Base-by-base conservation (phyloP, 2,888 invertebrate species). In the Drosophila nr. perissopoda region DNA sequence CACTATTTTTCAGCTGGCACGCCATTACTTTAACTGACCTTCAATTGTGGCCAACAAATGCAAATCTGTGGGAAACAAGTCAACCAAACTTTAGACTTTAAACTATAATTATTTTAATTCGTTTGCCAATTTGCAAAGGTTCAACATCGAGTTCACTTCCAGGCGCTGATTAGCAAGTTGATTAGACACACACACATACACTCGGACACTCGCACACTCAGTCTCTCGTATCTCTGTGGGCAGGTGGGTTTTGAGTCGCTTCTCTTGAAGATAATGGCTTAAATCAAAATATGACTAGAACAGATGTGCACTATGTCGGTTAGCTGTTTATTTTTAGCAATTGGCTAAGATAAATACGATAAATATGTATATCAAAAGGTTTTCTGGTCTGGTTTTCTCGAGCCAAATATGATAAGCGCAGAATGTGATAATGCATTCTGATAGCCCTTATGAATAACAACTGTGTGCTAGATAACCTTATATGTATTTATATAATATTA, bases 121-220 rank as follows among this genome's bases (percentile, higher is more conserved):
- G 48, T 36, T 57, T 69, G 49, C 21, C 60, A 21, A n/a, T 48
- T 33, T 62, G 67, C 78, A 77, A 72, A 72, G 73, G 63, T 78
- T 68, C 63, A 66, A 57, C 67, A 75, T 76, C 71, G 33, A 77
- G 66, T 77, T 62, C 48, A 53, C 60, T 54, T 57, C 45, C 31
- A 59, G 49, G 36, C 56, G 57, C 45, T 77, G 78, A 76, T 76
- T 78, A 76, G 73, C 78, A 67, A 60, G 51, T 45, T 42, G 29
- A 52, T 51, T 38, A 54, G 21, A 54, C 38, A 67, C 31, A 33
- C 21, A 51, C 21, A 27, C 5, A n/a, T 3, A 7, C 18, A 18
- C 7, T 7, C 38, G 2, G n/a, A 13, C 25, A 29, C 36, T 34
- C 34, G 34, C 21, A 8, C 4, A 25, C 34, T 34, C 10, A 18